These are phyloP conservation scores for Nesometra sesokonis DNA, from an alignment of 35 echinoderm and acorn worm species.

Conservation along the genomic window DNA sequence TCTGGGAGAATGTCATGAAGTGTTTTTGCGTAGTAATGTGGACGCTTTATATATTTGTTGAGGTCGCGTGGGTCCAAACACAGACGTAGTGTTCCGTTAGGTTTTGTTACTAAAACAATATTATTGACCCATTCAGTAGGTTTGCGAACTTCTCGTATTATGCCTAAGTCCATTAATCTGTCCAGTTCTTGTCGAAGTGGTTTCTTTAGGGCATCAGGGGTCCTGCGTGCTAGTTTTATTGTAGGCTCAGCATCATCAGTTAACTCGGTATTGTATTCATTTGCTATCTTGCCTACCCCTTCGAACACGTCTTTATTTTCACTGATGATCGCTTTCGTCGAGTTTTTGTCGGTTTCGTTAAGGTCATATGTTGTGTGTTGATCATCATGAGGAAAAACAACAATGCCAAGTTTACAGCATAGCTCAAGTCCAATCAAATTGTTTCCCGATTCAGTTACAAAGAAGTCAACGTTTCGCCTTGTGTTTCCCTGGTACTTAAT, in stretches of 20 bases:
- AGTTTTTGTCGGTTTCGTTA: background rate
- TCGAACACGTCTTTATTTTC: conserved; percentile 12
- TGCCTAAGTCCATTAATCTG: conserved; percentile 6
- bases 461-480: too few species aligned
- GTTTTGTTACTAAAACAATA: conserved; percentile 11
- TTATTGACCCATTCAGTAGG: background rate
- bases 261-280: conserved; percentile 14
- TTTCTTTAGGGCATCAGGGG: conserved; percentile 13
- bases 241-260: conserved; percentile 16
- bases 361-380: background rate
- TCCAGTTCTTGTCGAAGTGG: conserved; percentile 17
- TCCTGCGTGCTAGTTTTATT: conserved; percentile 17
- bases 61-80: background rate
- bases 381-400: conserved; percentile 7
- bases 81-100: background rate
- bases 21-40: conserved; percentile 11
- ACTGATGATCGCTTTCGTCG: background rate
- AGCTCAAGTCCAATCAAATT: too few species aligned
- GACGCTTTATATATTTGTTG: background rate
- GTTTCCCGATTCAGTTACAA: conserved; percentile 7
- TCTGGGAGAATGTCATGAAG: conserved; percentile 4
- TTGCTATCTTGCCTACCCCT: conserved; percentile 1
- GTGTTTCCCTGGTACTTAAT: too few species aligned
- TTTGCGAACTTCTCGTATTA: conserved; percentile 12
- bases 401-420: conserved; percentile 11